These are phyloP conservation scores for Mamestra brassicae DNA, from an alignment of 2,888 invertebrate genomes.

Conservation along the genomic window DNA sequence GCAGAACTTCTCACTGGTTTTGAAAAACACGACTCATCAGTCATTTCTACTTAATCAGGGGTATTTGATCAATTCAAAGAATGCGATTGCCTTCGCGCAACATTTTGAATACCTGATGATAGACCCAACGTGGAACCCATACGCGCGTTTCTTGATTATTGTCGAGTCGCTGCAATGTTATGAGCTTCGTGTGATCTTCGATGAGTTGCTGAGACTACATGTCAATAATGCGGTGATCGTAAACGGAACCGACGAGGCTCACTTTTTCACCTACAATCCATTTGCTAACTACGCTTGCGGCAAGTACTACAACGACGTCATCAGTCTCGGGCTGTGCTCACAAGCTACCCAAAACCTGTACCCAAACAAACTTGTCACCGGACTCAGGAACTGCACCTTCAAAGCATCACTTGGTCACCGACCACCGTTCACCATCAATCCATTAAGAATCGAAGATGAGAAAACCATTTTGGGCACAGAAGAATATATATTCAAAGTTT, in stretches of 20 bases:
- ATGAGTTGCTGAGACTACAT: constrained; percentile 69
- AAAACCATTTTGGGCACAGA: constrained; percentile 56
- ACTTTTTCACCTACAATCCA: constrained; percentile 79
- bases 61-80: constrained; percentile 68
- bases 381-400: constrained; percentile 76
- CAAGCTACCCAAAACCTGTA: constrained; percentile 64
- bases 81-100: constrained; percentile 60
- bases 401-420: constrained; percentile 72
- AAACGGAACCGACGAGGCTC: constrained; percentile 67
- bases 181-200: constrained; percentile 70
- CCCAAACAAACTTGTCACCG: constrained; percentile 71
- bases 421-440: constrained; percentile 74
- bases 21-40: constrained; percentile 22
- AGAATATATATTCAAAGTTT: constrained; percentile 53
- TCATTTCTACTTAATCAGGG: constrained; percentile 52
- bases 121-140: constrained; percentile 75
- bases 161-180: constrained; percentile 59
- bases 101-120: constrained; percentile 56
- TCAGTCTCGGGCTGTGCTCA: constrained; percentile 74
- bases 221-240: constrained; percentile 72
- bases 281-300: constrained; percentile 80
- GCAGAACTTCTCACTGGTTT: constrained; percentile 32
- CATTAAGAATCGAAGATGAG: constrained; percentile 21
- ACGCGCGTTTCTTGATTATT: constrained; percentile 71
- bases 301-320: constrained; percentile 73